Percentiles rank a stretch among this genome's conserved stretches.
phyloP scores from a whole-genome alignment of 2,888 invertebrate species.

The Hyppa rectilinea region DNA sequence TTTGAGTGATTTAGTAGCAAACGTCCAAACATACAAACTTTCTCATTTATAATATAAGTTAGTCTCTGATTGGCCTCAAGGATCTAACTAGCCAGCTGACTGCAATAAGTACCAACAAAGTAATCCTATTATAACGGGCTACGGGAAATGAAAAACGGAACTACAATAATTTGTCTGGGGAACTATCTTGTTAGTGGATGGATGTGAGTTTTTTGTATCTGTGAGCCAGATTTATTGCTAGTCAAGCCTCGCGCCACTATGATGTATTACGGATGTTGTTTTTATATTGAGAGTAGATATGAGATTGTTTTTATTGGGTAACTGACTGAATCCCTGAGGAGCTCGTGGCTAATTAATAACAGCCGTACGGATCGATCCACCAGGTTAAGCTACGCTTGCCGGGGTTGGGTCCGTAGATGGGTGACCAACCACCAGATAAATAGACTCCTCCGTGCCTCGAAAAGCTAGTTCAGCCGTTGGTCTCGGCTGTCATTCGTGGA shows the following conservation, averaged over 20 bases:
- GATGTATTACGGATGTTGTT: constrained; percentile 38
- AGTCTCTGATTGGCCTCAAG: constrained; percentile 20
- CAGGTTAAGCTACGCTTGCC: no score
- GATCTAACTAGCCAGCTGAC: constrained; percentile 40
- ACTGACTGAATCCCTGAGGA: neutral
- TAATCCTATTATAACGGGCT: constrained; percentile 52
- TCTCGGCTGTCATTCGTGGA: no score
- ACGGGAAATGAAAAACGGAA: constrained; percentile 47
- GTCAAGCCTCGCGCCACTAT: constrained; percentile 22
- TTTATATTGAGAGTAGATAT: constrained; percentile 3
- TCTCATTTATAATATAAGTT: no score
- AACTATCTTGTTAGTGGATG: constrained; percentile 58
- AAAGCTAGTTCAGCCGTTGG: no score
- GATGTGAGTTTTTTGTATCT: constrained; percentile 43
- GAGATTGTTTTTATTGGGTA: neutral
- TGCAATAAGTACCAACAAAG: constrained; percentile 30
- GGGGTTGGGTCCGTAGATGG: no score
- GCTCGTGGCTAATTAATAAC: no score
- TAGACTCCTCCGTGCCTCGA: no score
- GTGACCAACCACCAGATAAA: no score
- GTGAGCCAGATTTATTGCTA: constrained; percentile 54
- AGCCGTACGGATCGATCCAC: no score
- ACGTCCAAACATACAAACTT: no score
- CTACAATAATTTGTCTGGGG: constrained; percentile 53
- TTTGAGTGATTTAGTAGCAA: no score